phyloP scores from a whole-genome alignment of 2,113 vertebrate genomes.

The Sinosuthora webbiana region DNA sequence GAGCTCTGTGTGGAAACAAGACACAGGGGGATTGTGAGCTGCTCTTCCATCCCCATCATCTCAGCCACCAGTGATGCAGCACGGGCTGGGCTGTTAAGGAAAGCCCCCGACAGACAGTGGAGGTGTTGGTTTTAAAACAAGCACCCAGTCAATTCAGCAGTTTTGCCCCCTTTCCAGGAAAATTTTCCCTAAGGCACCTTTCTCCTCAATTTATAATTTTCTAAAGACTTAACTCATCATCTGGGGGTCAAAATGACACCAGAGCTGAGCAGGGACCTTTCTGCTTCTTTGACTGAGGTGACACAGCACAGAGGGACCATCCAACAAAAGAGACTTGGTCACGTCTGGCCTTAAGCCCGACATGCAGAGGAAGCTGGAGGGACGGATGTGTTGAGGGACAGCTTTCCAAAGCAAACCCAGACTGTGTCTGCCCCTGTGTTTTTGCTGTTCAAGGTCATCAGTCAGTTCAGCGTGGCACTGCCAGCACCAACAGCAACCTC shows the following conservation, averaged over 20 bases:
- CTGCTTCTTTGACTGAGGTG: not conserved
- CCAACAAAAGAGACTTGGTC: not conserved
- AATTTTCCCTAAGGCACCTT: not conserved
- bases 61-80: not conserved
- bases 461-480: not conserved
- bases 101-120: not conserved
- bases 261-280: not conserved
- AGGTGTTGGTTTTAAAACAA: not conserved
- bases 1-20: not conserved
- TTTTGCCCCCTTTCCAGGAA: not conserved
- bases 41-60: not conserved
- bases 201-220: not conserved
- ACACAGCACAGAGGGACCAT: not conserved
- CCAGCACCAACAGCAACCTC: not conserved
- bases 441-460: not conserved
- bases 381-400: not conserved
- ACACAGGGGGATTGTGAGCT: not conserved
- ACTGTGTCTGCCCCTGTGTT: not conserved
- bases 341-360: accelerated
- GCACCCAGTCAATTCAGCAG: not conserved
- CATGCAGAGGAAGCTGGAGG: not conserved
- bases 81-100: not conserved
- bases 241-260: not conserved
- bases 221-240: not conserved
- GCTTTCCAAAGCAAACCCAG: not conserved